These are phyloP conservation scores for Istiophorus platypterus DNA, from an alignment of 2,113 vertebrate genomes.

Conservation along the genomic window DNA sequence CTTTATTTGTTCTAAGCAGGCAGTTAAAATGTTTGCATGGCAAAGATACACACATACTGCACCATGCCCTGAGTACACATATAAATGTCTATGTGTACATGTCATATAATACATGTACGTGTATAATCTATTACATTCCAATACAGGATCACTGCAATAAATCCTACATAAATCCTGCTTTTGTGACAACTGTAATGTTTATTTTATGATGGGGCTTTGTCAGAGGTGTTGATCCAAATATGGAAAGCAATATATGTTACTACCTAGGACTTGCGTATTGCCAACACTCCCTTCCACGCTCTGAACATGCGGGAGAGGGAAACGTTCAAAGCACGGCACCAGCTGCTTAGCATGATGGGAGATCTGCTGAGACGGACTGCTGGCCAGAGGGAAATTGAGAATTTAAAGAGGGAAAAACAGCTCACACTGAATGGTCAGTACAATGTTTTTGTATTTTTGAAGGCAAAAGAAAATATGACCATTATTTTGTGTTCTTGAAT, in stretches of 20 bases:
- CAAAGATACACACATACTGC: background rate
- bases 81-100: too few relatives aligned
- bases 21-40: background rate
- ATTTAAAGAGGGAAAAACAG: background rate
- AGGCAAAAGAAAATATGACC: background rate
- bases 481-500: slow-evolving; percentile 9
- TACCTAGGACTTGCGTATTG: slow-evolving; percentile 83
- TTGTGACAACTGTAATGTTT: too few relatives aligned
- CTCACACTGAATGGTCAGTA: slow-evolving; percentile 18
- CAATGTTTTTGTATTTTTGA: background rate
- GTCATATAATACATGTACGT: too few relatives aligned
- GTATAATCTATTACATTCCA: background rate
- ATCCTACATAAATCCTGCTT: too few relatives aligned
- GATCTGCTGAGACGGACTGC: slow-evolving; percentile 72
- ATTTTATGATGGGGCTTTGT: too few relatives aligned
- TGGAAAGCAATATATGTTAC: background rate
- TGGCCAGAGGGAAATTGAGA: slow-evolving; percentile 62
- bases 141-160: background rate
- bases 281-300: slow-evolving; percentile 84
- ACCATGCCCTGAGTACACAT: too few relatives aligned
- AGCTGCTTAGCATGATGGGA: slow-evolving; percentile 83
- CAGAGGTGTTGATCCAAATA: too few relatives aligned
- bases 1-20: background rate
- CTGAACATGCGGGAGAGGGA: slow-evolving; percentile 81
- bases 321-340: slow-evolving; percentile 68